Base-by-base conservation (phyloP, 2,888 invertebrate genomes). In the Cerastoderma edule region DNA sequence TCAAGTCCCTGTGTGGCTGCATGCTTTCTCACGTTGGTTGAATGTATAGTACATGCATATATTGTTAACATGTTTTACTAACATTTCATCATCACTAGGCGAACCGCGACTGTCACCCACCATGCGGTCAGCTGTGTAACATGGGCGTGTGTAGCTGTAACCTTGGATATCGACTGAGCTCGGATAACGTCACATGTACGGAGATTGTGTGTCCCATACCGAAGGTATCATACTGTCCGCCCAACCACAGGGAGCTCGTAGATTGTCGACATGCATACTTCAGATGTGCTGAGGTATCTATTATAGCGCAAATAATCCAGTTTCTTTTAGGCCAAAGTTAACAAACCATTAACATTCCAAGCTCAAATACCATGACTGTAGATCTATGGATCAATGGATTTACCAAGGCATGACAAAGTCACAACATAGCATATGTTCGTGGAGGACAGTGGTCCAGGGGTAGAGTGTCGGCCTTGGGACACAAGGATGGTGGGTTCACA, bases 81-180 rank as follows among this genome's bases (percentile, higher is more conserved):
- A n/a, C n/a, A n/a, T n/a, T n/a, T 44, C 44, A n/a, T 22, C 27
- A 54, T 44, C 19, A 44, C 44, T 44, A 65, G 65, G 30, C 30
- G 16, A 46, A 46, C 35, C 68, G 73, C 27, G 63, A 72, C 1
- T 87, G 87, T 56, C 87, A 87, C 54, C 67, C 67, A 19, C 67
- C 65, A 10, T 87, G 87, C 50, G n/a, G 67, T 2, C 82, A 85
- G 67, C 64, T 80, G 46, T 87, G 86, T 73, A 85, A 84, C 53
- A 75, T 78, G 13, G 85, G 78, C 5, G 71, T 66, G 16, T 87
- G 87, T 77, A 75, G 80, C 35, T 87, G 87, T 77, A 70, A 69
- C 19, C 50, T 33, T 13, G 86, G 86, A 19, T 79, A 71, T 64
- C 72, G 57, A 32, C 56, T 85, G 44, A 24, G 67, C 19, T 32